A percentile compares a stretch with the other conserved stretches of the same genome.
phyloP scores from a whole-genome alignment of 2,113 vertebrate species.

The Hydrochoerus hydrochaeris region DNA sequence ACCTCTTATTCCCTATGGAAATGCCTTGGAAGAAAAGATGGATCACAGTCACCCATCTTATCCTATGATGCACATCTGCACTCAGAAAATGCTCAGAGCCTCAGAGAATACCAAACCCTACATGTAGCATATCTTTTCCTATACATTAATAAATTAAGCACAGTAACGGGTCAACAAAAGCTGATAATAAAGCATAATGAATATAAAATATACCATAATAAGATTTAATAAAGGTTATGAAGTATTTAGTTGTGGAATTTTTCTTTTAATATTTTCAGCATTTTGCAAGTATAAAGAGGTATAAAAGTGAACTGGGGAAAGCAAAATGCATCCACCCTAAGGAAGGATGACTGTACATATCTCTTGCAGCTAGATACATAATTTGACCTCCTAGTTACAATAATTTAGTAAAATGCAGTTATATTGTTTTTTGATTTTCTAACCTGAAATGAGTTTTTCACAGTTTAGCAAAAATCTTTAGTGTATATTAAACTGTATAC shows the following conservation, averaged over 20 bases:
- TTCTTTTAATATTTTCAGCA: not conserved
- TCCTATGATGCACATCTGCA: not conserved
- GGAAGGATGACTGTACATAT: not conserved
- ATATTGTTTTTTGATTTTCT: constrained; percentile 28
- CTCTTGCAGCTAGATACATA: not conserved
- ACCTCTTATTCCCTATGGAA: not conserved
- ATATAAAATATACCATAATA: not conserved
- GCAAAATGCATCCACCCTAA: not conserved
- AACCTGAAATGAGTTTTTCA: not conserved
- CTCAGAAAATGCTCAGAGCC: not conserved
- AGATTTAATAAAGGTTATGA: not conserved
- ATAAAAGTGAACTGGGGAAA: not conserved
- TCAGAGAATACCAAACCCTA: not conserved
- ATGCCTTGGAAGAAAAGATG: not conserved
- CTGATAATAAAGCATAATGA: not conserved
- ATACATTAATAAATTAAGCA: not conserved
- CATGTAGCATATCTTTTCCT: not conserved
- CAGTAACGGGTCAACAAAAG: not conserved
- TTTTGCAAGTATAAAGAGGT: not conserved
- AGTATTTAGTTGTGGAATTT: not conserved
- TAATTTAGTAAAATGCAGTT: constrained; percentile 4
- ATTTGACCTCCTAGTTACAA: not conserved
- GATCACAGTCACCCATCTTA: not conserved
- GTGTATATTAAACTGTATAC: not conserved
- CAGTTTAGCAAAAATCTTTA: constrained; percentile 29